Base-by-base conservation (phyloP, 1,140 invertebrate genomes). In the Dendroctonus valens region DNA sequence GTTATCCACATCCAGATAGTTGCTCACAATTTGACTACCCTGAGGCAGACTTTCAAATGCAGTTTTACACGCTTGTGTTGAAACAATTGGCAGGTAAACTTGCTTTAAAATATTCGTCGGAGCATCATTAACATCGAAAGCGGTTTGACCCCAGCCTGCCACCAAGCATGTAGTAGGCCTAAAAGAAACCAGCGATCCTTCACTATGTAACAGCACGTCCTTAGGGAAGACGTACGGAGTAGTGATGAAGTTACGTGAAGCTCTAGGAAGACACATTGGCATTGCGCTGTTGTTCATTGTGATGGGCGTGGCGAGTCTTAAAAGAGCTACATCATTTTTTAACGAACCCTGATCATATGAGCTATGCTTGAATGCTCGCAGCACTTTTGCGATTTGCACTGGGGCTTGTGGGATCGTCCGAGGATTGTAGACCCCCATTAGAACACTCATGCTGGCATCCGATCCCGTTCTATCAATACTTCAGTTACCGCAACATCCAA, bases 71-170 rank as follows among this genome's bases (percentile, higher is more conserved):
- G 48, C 63, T 12, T 49, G 57, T 12, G 65, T 69, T 12, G 50
- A 41, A 4, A 74, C 72, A 12, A 74, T 67, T 6, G 65, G 71
- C 8, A 72, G 54, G 39, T 48, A 51, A 3, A 66, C 67, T 50
- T 71, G 69, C 41, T 69, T 70, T 48, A 71, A 41, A n/a, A 37
- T 53, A 37, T 8, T 39, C n/a, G 70, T 71, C 4, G 71, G 71
- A 5, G 71, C 69, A 26, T 26, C 26, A 26, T 26, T 26, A 3
- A 26, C 26, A 26, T 26, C 3, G 26, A 26, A 26, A 26, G 26
- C 26, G 26, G 26, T 26, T 26, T 26, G 26, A 3, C 26, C 26
- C 26, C 26, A 26, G 26, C 26, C 26, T 26, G 26, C 26, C 1
- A 26, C 26, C 26, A 26, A 26, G 26, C 26, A 26, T 2, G 26